phyloP scores from a whole-genome alignment of 2,888 invertebrate species.

The Cylloceria caligata region DNA sequence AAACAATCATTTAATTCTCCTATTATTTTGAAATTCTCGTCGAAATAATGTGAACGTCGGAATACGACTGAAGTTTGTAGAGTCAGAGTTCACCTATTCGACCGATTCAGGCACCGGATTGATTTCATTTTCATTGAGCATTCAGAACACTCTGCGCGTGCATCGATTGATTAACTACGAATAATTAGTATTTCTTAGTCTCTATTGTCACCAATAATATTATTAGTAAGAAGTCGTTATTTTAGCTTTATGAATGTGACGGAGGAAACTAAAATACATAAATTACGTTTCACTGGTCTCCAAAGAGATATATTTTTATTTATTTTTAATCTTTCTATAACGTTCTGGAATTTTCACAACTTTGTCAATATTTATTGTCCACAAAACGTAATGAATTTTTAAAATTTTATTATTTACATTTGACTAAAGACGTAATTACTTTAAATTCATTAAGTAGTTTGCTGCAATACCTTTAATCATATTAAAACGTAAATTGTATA shows the following conservation, averaged over 20 bases:
- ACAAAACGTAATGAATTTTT: not conserved
- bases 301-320: no score
- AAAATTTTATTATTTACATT: not conserved
- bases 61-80: no score
- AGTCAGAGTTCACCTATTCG: no score
- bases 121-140: no score
- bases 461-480: not conserved
- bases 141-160: no score
- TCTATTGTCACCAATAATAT: conserved; percentile 27
- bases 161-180: no score
- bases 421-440: not conserved
- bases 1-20: no score
- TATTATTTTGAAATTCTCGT: no score
- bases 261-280: no score
- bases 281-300: not conserved
- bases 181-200: conserved; percentile 5
- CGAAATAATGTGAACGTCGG: no score
- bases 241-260: no score
- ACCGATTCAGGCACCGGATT: no score
- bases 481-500: not conserved
- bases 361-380: not conserved
- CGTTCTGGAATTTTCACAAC: not conserved
- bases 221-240: conserved; percentile 23
- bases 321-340: not conserved
- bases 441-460: not conserved